These are phyloP conservation scores for Cryptoblepharus egeriae DNA, from an alignment of 2,797 vertebrate genomes.

Conservation along the genomic window DNA sequence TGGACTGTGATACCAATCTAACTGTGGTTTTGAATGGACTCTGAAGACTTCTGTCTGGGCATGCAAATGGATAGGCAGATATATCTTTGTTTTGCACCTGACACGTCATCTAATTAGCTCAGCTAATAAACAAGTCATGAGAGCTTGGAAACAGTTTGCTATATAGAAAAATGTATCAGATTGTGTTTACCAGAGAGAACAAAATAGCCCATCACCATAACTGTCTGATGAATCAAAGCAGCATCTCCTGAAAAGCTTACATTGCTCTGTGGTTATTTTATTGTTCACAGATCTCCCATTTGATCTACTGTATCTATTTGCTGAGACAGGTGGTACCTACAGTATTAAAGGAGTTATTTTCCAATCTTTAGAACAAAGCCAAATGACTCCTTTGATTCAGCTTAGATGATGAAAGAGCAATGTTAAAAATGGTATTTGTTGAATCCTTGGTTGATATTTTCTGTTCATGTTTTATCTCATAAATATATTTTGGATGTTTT, in stretches of 20 bases:
- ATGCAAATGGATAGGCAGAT: no score
- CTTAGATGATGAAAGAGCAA: neutral
- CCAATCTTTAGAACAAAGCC: neutral
- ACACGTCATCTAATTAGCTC: neutral
- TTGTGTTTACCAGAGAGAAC: neutral
- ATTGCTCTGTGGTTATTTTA: neutral
- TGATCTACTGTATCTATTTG: neutral
- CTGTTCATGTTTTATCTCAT: neutral
- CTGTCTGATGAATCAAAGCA: neutral
- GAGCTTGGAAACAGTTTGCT: neutral
- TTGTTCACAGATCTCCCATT: neutral
- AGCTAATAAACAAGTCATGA: neutral
- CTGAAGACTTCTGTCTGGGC: no score
- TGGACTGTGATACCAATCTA: no score
- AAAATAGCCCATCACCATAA: neutral
- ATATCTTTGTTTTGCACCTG: neutral
- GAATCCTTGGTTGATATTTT: neutral
- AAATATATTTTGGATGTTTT: neutral
- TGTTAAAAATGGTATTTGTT: neutral
- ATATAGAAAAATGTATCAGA: neutral
- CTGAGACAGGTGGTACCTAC: neutral
- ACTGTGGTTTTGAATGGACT: no score
- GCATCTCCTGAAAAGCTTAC: neutral
- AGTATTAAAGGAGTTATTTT: neutral
- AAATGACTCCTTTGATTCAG: neutral